Evolutionary conservation across 1,140 invertebrate species (phyloP).

Genomic region (Drosophila tsacasi): DNA sequence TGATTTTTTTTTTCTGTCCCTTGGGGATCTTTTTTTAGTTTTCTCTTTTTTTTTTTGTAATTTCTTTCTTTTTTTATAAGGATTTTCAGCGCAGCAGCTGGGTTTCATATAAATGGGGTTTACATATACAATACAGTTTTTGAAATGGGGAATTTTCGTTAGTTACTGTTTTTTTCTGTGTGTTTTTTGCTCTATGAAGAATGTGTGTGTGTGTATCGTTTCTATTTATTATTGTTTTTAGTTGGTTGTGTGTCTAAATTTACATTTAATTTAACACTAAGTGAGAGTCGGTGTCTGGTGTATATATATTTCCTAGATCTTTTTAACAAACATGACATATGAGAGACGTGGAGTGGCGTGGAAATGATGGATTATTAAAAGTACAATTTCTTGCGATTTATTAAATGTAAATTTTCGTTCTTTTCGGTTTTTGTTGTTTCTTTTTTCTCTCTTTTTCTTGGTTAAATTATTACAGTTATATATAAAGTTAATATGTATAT

Average conservation of each 20-base stretch:
- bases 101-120: constrained; percentile 68
- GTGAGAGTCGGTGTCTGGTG: constrained; percentile 39
- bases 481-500: constrained; percentile 49
- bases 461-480: constrained; percentile 66
- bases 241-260: constrained; percentile 55
- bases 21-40: constrained; percentile 78
- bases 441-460: constrained; percentile 24
- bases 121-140: constrained; percentile 66
- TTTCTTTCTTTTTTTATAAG: constrained; percentile 36
- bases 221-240: constrained; percentile 34
- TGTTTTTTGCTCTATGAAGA: constrained; percentile 54
- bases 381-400: constrained; percentile 44
- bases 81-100: constrained; percentile 51
- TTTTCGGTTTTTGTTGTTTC: constrained; percentile 8
- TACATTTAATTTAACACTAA: constrained; percentile 62
- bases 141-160: constrained; percentile 49
- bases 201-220: constrained; percentile 26
- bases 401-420: constrained; percentile 41
- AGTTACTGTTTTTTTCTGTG: constrained; percentile 29
- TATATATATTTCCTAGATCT: constrained; percentile 38
- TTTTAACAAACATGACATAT: constrained; percentile 43
- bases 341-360: constrained; percentile 26
- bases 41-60: constrained; percentile 52
- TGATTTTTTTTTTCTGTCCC: constrained; percentile 64
- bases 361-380: constrained; percentile 38